A percentile compares a stretch with the other conserved stretches of the same genome.
These are phyloP conservation scores for Aegypius monachus DNA, from an alignment of 2,113 vertebrate genomes.

Conservation along the genomic window DNA sequence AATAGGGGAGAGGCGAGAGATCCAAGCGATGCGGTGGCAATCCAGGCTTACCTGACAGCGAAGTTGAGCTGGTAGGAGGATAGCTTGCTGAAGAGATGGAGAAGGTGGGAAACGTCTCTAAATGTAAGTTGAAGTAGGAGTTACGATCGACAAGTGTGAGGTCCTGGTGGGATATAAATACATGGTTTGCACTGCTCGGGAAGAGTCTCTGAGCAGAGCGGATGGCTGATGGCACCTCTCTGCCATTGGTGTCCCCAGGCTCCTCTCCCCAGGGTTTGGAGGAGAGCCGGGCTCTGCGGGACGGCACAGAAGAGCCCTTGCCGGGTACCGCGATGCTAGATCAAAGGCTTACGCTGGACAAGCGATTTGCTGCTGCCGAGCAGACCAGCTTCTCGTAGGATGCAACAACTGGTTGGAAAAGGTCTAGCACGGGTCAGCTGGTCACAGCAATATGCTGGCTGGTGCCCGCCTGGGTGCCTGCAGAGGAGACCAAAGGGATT, in stretches of 20 bases:
- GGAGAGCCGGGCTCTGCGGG: neutral
- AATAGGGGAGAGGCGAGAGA: neutral
- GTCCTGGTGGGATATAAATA: conserved; percentile 14
- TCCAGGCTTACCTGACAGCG: neutral
- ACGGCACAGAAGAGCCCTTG: neutral
- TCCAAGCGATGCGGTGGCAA: neutral
- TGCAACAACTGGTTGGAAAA: fast-evolving
- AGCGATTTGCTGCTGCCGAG: fast-evolving
- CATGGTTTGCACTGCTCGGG: fast-evolving
- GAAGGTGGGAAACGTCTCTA: conserved; percentile 16
- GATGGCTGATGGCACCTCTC: neutral
- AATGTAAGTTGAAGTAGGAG: conserved; percentile 21
- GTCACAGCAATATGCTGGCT: fast-evolving
- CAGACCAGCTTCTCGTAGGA: neutral
- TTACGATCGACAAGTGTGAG: neutral
- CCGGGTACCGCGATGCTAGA: neutral
- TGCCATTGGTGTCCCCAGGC: neutral
- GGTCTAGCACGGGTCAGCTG: fast-evolving
- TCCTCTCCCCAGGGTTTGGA: neutral
- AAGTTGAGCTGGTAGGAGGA: conserved; percentile 9
- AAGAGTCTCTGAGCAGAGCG: neutral
- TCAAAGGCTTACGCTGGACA: neutral
- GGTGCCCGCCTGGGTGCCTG: neutral
- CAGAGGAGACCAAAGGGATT: neutral
- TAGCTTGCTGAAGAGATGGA: neutral